Evolutionary conservation across 2,888 invertebrate genomes (phyloP), one percentile per base, ranked within the genome.

Genomic region (Drosophila hamatofila): DNA sequence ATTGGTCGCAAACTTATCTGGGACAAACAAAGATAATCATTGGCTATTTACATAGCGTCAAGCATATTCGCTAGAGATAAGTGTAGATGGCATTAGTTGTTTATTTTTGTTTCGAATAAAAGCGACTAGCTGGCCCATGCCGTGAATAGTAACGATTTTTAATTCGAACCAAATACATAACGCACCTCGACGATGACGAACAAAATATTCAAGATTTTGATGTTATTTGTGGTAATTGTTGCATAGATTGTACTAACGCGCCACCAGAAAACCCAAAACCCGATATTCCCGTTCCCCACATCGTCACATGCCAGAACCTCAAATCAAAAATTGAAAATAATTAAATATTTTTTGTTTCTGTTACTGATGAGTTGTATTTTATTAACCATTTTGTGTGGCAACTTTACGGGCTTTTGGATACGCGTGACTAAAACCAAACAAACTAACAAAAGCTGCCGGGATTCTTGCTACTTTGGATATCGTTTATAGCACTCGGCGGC

Each of bases 221-320:
- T 92, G 49, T 83, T 92, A 75, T 77, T 92, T 81, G 88, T 90
- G 92, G 92, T 92, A 92, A 92, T 87, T 91, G 83, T 87, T 91
- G 83, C 39, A 55, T 61, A 71, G 21, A 63, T 27, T 42, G 33
- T 48, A 63, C 52, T 73, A 56, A 67, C 74, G 58, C 69, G 68
- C 63, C 54, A 67, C 44, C 35, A 25, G 23, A 37, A 52, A 5
- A 59, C 55, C 69, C 61, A 61, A 67, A 49, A 62, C 62, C 66
- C 66, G 61, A 61, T 35, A 41, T 23, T 58, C 55, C 61, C 35
- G 58, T 42, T 41, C 44, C 62, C 66, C 48, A 63, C 52, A 59
- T 44, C 54, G 54, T 61, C 57, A 60, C 57, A 60, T 64, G 56
- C 66, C 54, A 70, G 58, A 41, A 30, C 27, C 63, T 23, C 42